Base-by-base conservation (phyloP, 1,140 invertebrate species). In the Capitella teleta region DNA sequence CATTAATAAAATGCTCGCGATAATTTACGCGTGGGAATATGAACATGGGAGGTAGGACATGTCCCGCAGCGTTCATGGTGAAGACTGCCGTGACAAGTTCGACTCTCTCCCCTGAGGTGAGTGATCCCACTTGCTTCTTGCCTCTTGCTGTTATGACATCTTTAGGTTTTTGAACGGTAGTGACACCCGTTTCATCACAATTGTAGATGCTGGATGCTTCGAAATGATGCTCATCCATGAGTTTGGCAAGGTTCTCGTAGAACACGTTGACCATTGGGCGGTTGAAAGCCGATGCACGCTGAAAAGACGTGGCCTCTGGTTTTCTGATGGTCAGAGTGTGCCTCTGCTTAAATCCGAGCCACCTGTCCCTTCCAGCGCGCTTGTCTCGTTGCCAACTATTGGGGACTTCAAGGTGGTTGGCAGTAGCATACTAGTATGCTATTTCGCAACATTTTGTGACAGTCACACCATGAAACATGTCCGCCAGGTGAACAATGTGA, bases 141-240 rank as follows among this genome's bases (percentile, higher is more conserved):
- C 70, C 72, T 60, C 59, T 62, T 48, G 49, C 54, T 42, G 66
- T 61, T 18, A 77, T 53, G 47, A 78, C 59, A 57, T 71, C 74
- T 40, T 52, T 45, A 19, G 64, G 63, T 55, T 68, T 70, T 28
- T 73, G 62, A 2, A 76, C 70, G 12, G 72, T 75, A 26, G 66
- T 69, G 36, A 74, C 56, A 16, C 72, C 74, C 5, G 70, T 75
- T 58, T 77, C 76, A 60, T 77, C 74, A 14, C 73, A 56, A 55
- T 77, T 76, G 42, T 61, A 74, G 21, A 77, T 73, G 8, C 57
- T 52, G 10, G 42, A n/a, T 24, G 60, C 44, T 47, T 34, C 46
- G 45, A 64, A 63, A 19, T 55, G 51, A 51, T 66, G 44, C 42
- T 38, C 24, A 47, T 54, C 47, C 26, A 59, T 44, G 16, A 61